Base-by-base conservation (phyloP, 2,888 invertebrate genomes). In the Amitus sp. region DNA sequence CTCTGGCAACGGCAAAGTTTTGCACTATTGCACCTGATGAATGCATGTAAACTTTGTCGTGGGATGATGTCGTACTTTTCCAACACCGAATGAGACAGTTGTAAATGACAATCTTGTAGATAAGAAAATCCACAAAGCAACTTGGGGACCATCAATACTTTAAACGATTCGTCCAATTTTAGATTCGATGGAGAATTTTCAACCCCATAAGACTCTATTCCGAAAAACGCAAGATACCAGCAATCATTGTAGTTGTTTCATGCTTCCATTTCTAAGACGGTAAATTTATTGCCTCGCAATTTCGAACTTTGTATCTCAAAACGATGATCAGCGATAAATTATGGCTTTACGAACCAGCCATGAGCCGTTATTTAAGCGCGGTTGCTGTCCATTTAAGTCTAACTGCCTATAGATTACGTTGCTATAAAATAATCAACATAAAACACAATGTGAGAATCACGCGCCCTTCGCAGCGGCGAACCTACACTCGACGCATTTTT, bases 401-500 rank as follows among this genome's bases (percentile, higher is more conserved):
- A 72, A 73, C 70, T 69, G 68, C 72, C 67, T 68, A 66, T 71
- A 74, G 73, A 77, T 76, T 79, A 76, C 68, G 62, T 71, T 65
- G 73, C 74, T 74, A 74, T 80, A 78, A 80, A 80, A 75, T 76
- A 78, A 79, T 80, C 77, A 80, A 77, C 75, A 68, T 79, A 74
- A 79, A 78, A 72, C 70, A 70, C 68, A 68, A 63, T 65, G 67
- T 66, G 67, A 65, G 63, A 60, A 56, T 43, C n/a, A 15, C 53
- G 53, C 49, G 49, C 42, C 45, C 55, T 60, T 50, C 13, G 42
- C 49, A 42, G 53, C 46, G 30, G 17, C 18, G 37, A 59, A 62
- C 54, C 50, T n/a, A 37, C 23, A 17, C 12, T 13, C 17, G 23
- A 53, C 15, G 33, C 34, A 47, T 53, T 62, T 40, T 42, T 50